Conservation (phyloP, 64 coral and sea anemone genomes). For the Acropora yongei region DNA sequence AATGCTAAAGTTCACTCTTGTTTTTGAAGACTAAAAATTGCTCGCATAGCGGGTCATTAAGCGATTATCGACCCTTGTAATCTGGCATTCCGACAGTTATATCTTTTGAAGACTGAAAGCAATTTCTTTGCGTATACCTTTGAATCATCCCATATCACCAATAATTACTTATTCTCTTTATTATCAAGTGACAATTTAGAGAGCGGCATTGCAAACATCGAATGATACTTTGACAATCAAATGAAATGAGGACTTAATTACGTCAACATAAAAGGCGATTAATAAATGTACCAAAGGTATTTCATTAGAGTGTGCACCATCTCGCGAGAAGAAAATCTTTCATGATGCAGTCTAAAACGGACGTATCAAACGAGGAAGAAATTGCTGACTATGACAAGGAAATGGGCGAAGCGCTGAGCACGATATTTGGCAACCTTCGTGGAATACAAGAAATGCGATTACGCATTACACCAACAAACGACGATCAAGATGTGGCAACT, state of each 20-base stretch:
- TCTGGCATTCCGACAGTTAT: neutral
- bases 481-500: neutral
- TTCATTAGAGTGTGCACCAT: neutral
- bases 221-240: neutral
- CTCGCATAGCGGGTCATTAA: no score
- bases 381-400: conserved; percentile 28
- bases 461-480: neutral
- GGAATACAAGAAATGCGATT: conserved; percentile 39
- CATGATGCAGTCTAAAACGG: neutral
- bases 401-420: conserved; percentile 7
- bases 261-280: neutral
- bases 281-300: neutral
- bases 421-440: conserved; percentile 35
- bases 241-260: neutral
- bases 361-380: neutral
- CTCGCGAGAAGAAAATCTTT: neutral
- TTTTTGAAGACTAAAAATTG: no score
- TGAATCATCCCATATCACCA: neutral
- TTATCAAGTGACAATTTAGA: neutral
- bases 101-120: neutral
- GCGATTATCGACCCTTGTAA: neutral
- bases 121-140: neutral
- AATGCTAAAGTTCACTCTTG: neutral
- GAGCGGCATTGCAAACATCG: neutral
- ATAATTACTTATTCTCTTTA: neutral